Conservation (phyloP, 2,113 vertebrate genomes). For the Desmodus rotundus region DNA sequence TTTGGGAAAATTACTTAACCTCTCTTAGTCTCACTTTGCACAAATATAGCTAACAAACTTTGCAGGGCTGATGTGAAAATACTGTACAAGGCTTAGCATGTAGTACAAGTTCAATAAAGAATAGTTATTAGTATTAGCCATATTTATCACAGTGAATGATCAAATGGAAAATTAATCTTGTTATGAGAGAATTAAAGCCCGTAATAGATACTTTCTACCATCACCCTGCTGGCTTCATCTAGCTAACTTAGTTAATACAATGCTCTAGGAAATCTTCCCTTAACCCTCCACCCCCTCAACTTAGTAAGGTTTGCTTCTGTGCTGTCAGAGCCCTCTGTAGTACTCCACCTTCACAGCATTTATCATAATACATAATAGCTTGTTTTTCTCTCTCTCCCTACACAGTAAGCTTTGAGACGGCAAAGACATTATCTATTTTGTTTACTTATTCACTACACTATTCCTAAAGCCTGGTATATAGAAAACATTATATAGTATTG, state of each 20-base stretch:
- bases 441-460: neutral
- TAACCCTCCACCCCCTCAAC: neutral
- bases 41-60: constrained; percentile 5
- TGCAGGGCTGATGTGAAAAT: constrained; percentile 5
- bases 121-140: neutral
- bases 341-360: neutral
- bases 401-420: neutral
- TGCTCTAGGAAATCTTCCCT: neutral
- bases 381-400: neutral
- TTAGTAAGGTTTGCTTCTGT: neutral
- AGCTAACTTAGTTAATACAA: neutral
- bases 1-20: neutral
- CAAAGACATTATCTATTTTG: neutral
- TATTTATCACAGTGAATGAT: neutral
- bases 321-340: neutral
- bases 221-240: neutral
- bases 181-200: neutral
- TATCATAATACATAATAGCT: neutral
- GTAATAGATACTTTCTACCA: neutral
- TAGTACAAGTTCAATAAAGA: neutral
- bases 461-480: neutral
- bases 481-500: neutral
- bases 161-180: neutral
- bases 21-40: neutral
- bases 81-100: neutral